These are phyloP conservation scores for Scaptomyza cyrtandrae DNA, from an alignment of 2,888 invertebrate species.

Conservation along the genomic window DNA sequence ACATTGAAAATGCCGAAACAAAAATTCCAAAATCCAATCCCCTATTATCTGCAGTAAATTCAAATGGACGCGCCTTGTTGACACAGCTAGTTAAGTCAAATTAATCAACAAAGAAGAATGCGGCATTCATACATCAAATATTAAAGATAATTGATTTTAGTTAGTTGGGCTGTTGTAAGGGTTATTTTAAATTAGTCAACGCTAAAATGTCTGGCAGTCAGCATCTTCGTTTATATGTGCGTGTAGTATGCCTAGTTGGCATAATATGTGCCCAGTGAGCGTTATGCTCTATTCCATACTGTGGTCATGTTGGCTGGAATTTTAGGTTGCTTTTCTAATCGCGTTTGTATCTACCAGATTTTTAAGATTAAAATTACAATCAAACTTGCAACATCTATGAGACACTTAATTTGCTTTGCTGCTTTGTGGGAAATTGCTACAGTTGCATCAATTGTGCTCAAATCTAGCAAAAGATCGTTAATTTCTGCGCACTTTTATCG, in stretches of 20 bases:
- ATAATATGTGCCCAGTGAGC: conserved; percentile 52
- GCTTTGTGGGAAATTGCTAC: conserved; percentile 40
- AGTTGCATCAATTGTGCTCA: conserved; percentile 35
- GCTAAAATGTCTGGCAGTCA: conserved; percentile 48
- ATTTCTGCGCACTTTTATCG: conserved; percentile 38
- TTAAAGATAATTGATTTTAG: conserved; percentile 22
- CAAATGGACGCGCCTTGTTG: neutral
- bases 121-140: neutral
- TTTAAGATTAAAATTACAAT: conserved; percentile 44
- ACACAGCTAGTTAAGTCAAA: neutral
- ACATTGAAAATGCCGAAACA: too few species aligned
- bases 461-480: conserved; percentile 7
- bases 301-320: neutral
- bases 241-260: conserved; percentile 46
- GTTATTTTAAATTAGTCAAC: conserved; percentile 17
- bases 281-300: conserved; percentile 39
- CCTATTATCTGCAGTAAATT: too few species aligned
- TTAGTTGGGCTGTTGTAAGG: conserved; percentile 4
- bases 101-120: conserved; percentile 17
- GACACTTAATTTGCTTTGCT: conserved; percentile 37
- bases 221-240: conserved; percentile 51
- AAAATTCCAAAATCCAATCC: too few species aligned
- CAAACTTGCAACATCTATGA: conserved; percentile 64
- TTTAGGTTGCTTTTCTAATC: conserved; percentile 29
- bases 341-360: conserved; percentile 19